Evolutionary conservation across 1,140 invertebrate genomes (phyloP).

Genomic region (Drosophila funebris): DNA sequence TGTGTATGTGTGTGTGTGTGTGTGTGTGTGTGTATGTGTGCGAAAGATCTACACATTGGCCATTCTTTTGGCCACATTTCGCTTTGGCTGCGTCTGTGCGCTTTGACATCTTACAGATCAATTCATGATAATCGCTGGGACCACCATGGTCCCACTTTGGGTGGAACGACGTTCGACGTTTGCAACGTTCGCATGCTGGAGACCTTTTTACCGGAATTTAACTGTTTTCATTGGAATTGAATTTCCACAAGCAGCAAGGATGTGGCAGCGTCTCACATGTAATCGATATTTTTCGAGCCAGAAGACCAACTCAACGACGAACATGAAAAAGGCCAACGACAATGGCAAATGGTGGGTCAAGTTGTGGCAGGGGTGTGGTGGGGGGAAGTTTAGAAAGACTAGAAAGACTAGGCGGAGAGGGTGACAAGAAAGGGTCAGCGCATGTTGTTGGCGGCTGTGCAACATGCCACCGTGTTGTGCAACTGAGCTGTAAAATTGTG

Average conservation of each 20-base stretch:
- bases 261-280: slow-evolving; percentile 70
- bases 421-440: slow-evolving; percentile 62
- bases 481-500: slow-evolving; percentile 40
- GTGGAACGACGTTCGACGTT: slow-evolving; percentile 61
- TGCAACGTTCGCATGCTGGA: slow-evolving; percentile 67
- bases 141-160: slow-evolving; percentile 69
- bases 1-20: too few species aligned
- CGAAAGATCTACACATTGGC: slow-evolving; percentile 53
- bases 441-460: slow-evolving; percentile 42
- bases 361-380: background rate
- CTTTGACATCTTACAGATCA: slow-evolving; percentile 83
- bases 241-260: slow-evolving; percentile 53
- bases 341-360: slow-evolving; percentile 33
- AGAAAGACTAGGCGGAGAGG: slow-evolving; percentile 10
- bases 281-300: slow-evolving; percentile 81
- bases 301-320: slow-evolving; percentile 36
- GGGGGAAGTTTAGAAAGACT: background rate
- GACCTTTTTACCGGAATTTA: slow-evolving; percentile 80
- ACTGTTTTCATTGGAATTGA: slow-evolving; percentile 81
- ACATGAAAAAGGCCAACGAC: slow-evolving; percentile 47
- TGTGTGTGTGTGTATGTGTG: slow-evolving; percentile 56
- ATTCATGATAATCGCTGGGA: slow-evolving; percentile 83
- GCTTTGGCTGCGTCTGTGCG: slow-evolving; percentile 54
- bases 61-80: slow-evolving; percentile 60
- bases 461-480: slow-evolving; percentile 66